Percentiles rank a stretch among this genome's conserved stretches.
Evolutionary conservation across 2,113 vertebrate species (phyloP).

Genomic region (Oreotrochilus melanogaster): DNA sequence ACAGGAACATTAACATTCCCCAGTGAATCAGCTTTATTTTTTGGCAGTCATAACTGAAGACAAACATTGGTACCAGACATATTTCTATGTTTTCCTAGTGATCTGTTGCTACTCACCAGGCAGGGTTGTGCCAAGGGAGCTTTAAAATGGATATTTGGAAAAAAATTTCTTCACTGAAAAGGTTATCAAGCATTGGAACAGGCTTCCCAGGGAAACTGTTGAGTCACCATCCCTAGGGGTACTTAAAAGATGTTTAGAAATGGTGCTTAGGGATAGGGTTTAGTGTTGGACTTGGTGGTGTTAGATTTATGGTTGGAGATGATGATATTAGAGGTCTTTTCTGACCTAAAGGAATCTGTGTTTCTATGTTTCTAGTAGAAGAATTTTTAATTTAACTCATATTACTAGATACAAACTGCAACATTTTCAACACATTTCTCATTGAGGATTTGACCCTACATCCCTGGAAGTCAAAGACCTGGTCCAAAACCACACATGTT

Average conservation of each 20-base stretch:
- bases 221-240: too few species aligned
- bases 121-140: background rate
- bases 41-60: background rate
- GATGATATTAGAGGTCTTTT: background rate
- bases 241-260: too few species aligned
- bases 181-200: background rate
- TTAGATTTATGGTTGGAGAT: background rate
- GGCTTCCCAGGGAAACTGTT: background rate
- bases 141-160: background rate
- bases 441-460: background rate
- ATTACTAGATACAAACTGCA: background rate
- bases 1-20: background rate
- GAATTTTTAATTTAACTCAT: background rate
- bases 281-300: background rate
- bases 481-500: background rate
- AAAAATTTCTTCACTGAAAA: background rate
- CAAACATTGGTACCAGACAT: background rate
- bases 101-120: background rate
- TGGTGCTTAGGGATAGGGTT: background rate
- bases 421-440: background rate
- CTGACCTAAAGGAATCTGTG: background rate
- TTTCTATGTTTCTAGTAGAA: background rate
- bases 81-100: background rate
- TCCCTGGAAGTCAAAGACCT: background rate
- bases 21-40: background rate